These are phyloP conservation scores for Andricus quercusramuli DNA, from an alignment of 2,888 invertebrate species.

Conservation along the genomic window DNA sequence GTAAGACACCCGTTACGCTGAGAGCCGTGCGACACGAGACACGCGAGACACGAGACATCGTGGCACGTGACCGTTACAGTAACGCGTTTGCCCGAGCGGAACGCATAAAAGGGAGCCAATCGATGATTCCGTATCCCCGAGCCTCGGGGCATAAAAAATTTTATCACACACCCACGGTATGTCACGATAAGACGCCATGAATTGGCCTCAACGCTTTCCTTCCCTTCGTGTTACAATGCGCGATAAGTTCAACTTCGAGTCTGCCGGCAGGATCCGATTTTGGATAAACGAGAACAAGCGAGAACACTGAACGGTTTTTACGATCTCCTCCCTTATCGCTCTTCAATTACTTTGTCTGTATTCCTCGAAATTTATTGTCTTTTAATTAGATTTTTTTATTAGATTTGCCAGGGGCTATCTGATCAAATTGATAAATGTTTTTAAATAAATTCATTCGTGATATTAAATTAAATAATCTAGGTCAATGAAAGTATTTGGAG, in stretches of 20 bases:
- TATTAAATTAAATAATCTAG: too few relatives aligned
- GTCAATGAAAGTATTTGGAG: too few relatives aligned
- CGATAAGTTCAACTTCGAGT: conserved; percentile 13
- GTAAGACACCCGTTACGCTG: conserved; percentile 12
- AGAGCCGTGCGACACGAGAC: conserved; percentile 24
- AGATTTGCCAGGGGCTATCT: too few relatives aligned
- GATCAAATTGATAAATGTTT: not conserved
- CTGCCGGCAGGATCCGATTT: conserved; percentile 1
- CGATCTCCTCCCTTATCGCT: conserved; percentile 8
- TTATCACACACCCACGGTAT: conserved; percentile 22
- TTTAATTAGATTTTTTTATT: not conserved
- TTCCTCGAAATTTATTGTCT: not conserved
- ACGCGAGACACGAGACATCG: conserved; percentile 22
- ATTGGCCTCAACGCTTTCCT: conserved; percentile 20
- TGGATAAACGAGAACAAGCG: conserved; percentile 17
- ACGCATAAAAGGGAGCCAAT: conserved; percentile 46
- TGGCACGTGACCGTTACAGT: conserved; percentile 55
- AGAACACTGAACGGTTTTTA: conserved; percentile 32
- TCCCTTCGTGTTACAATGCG: conserved; percentile 23
- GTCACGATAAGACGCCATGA: conserved; percentile 32
- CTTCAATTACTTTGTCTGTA: conserved; percentile 24
- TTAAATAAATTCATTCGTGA: not conserved
- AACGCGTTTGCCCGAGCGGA: conserved; percentile 49
- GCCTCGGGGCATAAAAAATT: conserved; percentile 24
- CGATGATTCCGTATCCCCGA: conserved; percentile 41